These are phyloP conservation scores for Alethe diademata DNA, from an alignment of 2,113 vertebrate genomes.

Conservation along the genomic window DNA sequence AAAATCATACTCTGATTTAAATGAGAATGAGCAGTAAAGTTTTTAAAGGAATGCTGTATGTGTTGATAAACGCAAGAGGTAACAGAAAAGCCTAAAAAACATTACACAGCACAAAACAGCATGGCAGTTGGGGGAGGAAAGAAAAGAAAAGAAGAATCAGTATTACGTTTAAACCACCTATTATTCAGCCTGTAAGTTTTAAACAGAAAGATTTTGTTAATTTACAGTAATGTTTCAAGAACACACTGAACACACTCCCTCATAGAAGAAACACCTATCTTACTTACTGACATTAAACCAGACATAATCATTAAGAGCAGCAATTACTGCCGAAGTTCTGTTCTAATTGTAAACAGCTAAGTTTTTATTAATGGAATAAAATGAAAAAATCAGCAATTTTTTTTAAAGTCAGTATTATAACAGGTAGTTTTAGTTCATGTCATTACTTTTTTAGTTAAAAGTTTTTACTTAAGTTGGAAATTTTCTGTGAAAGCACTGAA, in stretches of 20 bases:
- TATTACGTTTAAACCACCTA: background rate
- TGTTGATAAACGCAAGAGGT: background rate
- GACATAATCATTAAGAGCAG: background rate
- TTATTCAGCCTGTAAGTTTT: background rate
- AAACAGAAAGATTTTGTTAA: background rate
- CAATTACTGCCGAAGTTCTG: background rate
- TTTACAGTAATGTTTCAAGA: background rate
- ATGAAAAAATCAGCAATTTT: background rate
- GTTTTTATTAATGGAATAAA: background rate
- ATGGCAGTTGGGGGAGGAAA: background rate
- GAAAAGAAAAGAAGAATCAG: background rate
- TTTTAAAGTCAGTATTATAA: background rate
- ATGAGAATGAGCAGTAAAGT: background rate
- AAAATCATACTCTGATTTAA: background rate
- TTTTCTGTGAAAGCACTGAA: background rate
- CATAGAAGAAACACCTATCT: background rate
- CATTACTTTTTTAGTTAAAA: background rate
- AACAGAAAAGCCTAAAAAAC: background rate
- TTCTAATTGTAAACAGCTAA: background rate
- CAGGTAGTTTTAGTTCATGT: fast-evolving
- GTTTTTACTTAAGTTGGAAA: background rate
- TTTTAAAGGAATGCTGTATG: background rate
- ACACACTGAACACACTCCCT: background rate
- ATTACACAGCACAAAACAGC: background rate
- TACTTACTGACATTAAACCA: background rate